Percentiles rank a stretch among this genome's conserved stretches.
Conservation (phyloP, 2,113 vertebrate species). For the Lampris megalopsis region DNA sequence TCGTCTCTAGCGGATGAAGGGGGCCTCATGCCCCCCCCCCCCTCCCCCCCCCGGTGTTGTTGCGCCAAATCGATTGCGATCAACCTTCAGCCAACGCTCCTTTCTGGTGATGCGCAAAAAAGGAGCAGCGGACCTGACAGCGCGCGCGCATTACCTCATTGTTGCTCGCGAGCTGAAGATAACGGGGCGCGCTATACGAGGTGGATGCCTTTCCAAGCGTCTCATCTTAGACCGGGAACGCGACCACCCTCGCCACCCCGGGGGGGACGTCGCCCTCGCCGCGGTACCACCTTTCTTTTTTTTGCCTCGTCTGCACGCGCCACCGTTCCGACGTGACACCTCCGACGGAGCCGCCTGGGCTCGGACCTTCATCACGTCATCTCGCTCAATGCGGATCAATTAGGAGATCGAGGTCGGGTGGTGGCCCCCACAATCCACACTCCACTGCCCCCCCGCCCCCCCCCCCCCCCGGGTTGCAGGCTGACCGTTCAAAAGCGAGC, state of each 20-base stretch:
- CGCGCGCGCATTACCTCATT: not conserved
- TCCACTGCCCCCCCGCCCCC: not conserved
- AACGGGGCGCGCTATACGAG: not conserved
- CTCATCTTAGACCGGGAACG: conserved; percentile 44
- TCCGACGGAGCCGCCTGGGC: not conserved
- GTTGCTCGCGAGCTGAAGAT: not conserved
- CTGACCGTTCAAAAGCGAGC: conserved; percentile 46
- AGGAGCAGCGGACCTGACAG: not conserved
- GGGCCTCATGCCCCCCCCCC: not conserved
- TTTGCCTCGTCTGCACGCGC: conserved; percentile 36
- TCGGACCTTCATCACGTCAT: no score
- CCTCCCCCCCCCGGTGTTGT: conserved; percentile 17
- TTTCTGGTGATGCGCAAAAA: conserved; percentile 47
- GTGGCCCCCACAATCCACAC: no score
- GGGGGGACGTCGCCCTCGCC: conserved; percentile 30
- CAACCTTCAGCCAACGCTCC: conserved; percentile 67
- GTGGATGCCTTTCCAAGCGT: conserved; percentile 14
- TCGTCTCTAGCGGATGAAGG: conserved; percentile 13
- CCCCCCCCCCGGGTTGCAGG: conserved; percentile 34
- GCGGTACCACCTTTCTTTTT: conserved; percentile 38
- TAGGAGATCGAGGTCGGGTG: not conserved
- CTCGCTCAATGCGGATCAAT: not conserved
- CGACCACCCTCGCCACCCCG: not conserved
- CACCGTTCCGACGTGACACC: conserved; percentile 31
- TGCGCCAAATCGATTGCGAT: conserved; percentile 71